Conservation (phyloP, 2,113 vertebrate species). For the Muscicapa adusta region DNA sequence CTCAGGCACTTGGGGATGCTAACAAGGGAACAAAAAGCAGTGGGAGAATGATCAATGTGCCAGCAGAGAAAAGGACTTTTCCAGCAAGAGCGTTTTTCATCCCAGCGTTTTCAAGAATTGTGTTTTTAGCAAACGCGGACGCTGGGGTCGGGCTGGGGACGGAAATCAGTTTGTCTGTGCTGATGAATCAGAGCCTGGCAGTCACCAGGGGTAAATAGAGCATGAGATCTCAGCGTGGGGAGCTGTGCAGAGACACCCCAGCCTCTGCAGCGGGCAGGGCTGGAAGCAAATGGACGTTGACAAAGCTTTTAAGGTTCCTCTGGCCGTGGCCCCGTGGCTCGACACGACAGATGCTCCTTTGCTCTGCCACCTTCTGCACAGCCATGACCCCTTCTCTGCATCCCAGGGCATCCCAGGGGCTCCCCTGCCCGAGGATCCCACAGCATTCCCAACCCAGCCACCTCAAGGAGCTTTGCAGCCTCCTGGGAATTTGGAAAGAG, state of each 20-base stretch:
- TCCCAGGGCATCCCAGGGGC: neutral
- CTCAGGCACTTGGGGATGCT: neutral
- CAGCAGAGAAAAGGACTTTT: neutral
- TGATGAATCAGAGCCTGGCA: neutral
- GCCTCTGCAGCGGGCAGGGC: neutral
- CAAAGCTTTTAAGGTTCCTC: conserved; percentile 10
- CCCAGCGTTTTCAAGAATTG: neutral
- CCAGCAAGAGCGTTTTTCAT: neutral
- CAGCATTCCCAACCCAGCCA: rapidly evolving
- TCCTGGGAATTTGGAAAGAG: neutral
- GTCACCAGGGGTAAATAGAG: conserved; percentile 35
- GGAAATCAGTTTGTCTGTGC: neutral
- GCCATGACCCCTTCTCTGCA: neutral
- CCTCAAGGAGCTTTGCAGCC: neutral
- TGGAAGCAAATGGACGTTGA: neutral
- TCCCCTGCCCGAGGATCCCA: neutral
- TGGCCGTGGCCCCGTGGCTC: neutral
- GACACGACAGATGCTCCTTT: neutral
- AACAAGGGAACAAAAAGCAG: neutral
- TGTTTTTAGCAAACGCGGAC: neutral
- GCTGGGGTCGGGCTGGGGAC: rapidly evolving
- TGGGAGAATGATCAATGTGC: neutral
- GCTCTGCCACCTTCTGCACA: neutral
- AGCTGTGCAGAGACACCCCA: neutral
- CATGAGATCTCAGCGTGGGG: neutral